Conservation (phyloP, 2,888 invertebrate species). For the Dysmachus trigonus region DNA sequence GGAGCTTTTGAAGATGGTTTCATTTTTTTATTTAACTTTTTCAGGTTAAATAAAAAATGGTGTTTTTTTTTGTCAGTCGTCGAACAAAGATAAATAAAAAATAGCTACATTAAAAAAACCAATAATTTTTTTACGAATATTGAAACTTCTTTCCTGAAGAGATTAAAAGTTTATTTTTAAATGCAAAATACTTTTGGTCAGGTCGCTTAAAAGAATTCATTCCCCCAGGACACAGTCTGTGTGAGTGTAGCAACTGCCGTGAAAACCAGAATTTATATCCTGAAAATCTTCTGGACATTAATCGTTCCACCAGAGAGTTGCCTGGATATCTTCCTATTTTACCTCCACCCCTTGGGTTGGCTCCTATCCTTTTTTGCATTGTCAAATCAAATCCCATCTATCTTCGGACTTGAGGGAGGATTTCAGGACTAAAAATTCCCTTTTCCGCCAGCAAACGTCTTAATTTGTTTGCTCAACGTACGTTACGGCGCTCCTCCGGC, state of each 20-base stretch:
- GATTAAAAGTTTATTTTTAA: not conserved
- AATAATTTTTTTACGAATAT: too few relatives aligned
- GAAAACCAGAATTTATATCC: not conserved
- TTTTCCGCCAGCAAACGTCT: not conserved
- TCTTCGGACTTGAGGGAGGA: not conserved
- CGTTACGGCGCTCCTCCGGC: not conserved
- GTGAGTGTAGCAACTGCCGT: not conserved
- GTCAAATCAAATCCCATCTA: constrained; percentile 27
- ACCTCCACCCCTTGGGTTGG: not conserved
- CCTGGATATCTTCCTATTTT: not conserved
- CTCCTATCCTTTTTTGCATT: constrained; percentile 4
- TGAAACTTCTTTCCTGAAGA: too few relatives aligned
- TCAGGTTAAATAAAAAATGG: too few relatives aligned
- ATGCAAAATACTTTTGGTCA: not conserved
- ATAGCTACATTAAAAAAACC: too few relatives aligned
- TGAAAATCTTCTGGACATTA: not conserved
- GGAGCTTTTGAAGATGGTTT: too few relatives aligned
- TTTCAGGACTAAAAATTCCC: not conserved
- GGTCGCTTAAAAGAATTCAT: not conserved
- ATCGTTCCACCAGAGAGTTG: not conserved
- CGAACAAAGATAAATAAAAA: too few relatives aligned
- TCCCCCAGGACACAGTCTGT: not conserved
- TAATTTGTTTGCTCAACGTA: constrained; percentile 8
- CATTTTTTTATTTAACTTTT: too few relatives aligned
- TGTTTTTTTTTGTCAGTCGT: too few relatives aligned